Base-by-base conservation (phyloP, 1,140 invertebrate species). In the Cydia pomonella region DNA sequence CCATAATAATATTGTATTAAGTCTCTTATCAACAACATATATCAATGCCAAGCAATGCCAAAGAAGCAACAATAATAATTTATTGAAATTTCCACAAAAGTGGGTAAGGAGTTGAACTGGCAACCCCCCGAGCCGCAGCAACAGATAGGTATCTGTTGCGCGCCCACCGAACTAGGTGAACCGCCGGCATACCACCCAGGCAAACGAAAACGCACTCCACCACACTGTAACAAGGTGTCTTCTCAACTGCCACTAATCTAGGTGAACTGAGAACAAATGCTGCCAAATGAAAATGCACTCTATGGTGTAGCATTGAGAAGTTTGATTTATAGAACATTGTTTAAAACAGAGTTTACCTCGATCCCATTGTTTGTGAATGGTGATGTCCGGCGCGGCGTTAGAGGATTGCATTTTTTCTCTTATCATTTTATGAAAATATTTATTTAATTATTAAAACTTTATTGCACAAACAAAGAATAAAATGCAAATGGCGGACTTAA, bases 61-160 rank as follows among this genome's bases (percentile, higher is more conserved):
- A 38, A 38, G 33, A 38, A 38, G 7, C 33, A 38, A 38, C 33
- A 9, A 38, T 38, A n/a, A n/a, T n/a, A n/a, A 38, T 38, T 38
- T 9, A 10, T 38, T 38, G 9, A 33, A 6, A 33, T 33, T 33
- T 33, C 33, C 33, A 38, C 10, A 44, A 44, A 44, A 44, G 13
- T 16, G 33, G 6, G 33, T 2, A 1, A 38, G 12, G 10, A 41
- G 41, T 13, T 12, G 41, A 44, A 3, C 41, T 44, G 41, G 41
- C 41, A 12, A 44, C 41, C 47, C 16, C 47, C 44, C 12, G 16
- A 2, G 47, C 47, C 47, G 47, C 47, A n/a, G 47, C 47, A 50
- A 50, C 47, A 50, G 47, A 50, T 50, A 50, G 16, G 16, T 50
- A 50, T 50, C 47, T 50, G 47, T 50, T 50, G 47, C 47, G 47